These are phyloP conservation scores for Malurus leucopterus DNA, from an alignment of 2,797 vertebrate species.

Conservation along the genomic window DNA sequence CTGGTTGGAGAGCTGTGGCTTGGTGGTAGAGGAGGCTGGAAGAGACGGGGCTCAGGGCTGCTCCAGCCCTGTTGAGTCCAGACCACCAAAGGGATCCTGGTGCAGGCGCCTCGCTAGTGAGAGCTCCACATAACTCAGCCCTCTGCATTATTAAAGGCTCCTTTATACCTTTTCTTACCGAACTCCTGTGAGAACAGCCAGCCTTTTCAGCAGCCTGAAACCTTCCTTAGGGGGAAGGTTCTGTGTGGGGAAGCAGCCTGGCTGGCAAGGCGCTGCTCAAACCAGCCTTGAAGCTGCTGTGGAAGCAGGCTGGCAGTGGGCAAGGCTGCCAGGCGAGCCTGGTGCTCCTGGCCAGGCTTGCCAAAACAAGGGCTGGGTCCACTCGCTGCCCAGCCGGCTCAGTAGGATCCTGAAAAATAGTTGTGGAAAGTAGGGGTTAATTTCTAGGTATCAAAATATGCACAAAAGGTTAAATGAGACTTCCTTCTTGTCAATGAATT, in stretches of 20 bases:
- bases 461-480: slow-evolving; percentile 47
- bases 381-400: rapidly evolving
- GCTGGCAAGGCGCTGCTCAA: background rate
- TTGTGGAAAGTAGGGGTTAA: slow-evolving; percentile 32
- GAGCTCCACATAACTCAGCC: background rate
- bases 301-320: rapidly evolving
- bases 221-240: background rate
- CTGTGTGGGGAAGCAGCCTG: background rate
- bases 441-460: slow-evolving; percentile 46
- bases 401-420: background rate
- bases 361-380: background rate
- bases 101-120: background rate
- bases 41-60: background rate
- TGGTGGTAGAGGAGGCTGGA: background rate
- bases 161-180: background rate
- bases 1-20: background rate
- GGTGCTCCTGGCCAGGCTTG: background rate
- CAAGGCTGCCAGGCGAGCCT: background rate
- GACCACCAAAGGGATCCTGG: background rate
- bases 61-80: background rate
- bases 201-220: slow-evolving; percentile 47
- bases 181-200: slow-evolving; percentile 22
- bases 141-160: slow-evolving; percentile 22
- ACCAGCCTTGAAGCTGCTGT: background rate
- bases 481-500: slow-evolving; percentile 65